phyloP scores from a whole-genome alignment of 1,140 invertebrate genomes.

The Drosophila sp. region DNA sequence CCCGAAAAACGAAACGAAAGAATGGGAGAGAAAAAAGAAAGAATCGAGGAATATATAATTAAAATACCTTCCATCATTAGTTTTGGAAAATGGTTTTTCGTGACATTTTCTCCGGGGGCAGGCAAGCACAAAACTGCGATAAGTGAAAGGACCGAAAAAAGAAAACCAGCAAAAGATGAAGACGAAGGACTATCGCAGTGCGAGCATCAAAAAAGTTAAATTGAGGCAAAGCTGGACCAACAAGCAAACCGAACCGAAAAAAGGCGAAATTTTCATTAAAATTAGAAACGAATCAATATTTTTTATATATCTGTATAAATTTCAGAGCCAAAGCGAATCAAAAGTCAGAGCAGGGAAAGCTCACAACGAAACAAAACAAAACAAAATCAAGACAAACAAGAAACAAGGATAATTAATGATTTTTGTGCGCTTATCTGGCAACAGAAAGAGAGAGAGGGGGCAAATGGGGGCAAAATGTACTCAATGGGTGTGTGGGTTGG shows the following conservation, averaged over 20 bases:
- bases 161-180: constrained; percentile 25
- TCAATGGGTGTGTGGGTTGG: not conserved
- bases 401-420: constrained; percentile 83
- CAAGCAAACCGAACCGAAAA: constrained; percentile 30
- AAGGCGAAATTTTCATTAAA: constrained; percentile 77
- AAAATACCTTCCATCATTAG: constrained; percentile 82
- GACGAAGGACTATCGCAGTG: constrained; percentile 60
- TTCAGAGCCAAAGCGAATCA: constrained; percentile 50
- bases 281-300: constrained; percentile 82
- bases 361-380: constrained; percentile 34
- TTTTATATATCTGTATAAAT: constrained; percentile 28
- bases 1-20: constrained; percentile 18
- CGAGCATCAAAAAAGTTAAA: constrained; percentile 79
- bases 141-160: constrained; percentile 56
- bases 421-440: constrained; percentile 75
- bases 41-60: constrained; percentile 63
- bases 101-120: constrained; percentile 69
- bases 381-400: constrained; percentile 54
- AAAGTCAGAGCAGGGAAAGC: constrained; percentile 67
- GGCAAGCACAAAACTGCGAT: constrained; percentile 76
- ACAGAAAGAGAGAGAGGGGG: constrained; percentile 16
- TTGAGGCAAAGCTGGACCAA: constrained; percentile 49
- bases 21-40: not conserved
- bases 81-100: constrained; percentile 67
- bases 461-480: constrained; percentile 2